Evolutionary conservation across 2,113 vertebrate species (phyloP), one percentile per base, ranked within the genome.

Genomic region (Galeopterus variegatus): DNA sequence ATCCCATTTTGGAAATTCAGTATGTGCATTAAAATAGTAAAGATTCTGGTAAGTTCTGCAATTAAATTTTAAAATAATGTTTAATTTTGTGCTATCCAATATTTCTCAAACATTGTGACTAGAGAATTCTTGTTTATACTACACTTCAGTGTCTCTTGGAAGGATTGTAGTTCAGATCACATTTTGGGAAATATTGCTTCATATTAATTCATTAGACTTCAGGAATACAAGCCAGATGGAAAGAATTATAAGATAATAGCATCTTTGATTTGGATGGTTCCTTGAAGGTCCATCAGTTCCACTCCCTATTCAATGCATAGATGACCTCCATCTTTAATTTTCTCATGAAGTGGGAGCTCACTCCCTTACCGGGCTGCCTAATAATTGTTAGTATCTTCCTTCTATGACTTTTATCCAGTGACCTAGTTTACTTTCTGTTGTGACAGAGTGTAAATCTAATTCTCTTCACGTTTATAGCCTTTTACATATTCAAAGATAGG

Each of bases 21-120:
- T 17, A 41, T 5, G 8, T 77, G 1, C 3, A 69, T 79, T 92
- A 90, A 93, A 69, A 62, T 79, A 87, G 23, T 76, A 72, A 84
- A 80, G 7, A 3, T 60, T 86, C 50, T 73, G 56, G 36, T 60
- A 95, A 62, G 4, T 94, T 67, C 36, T 86, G 4, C 3, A 77
- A 33, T 89, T 69, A 28, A 77, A 85, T 58, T n/a, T 73, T 69
- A 75, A 77, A 90, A 60, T 65, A 36, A 4, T 24, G 14, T 54
- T 88, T 91, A 67, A 85, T 50, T 81, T 89, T 90, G 48, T 92
- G 54, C 54, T 82, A 60, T 45, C 6, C 0, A 33, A 0, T 65
- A 92, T n/a, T 92, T 95, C 41, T 91, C 48, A 86, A 65, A 54
- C 12, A 70, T 95, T 86, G 89, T 75, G 18, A 89, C 17, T 91